phyloP scores from a whole-genome alignment of 2,113 vertebrate species.

The Cavia aperea region DNA sequence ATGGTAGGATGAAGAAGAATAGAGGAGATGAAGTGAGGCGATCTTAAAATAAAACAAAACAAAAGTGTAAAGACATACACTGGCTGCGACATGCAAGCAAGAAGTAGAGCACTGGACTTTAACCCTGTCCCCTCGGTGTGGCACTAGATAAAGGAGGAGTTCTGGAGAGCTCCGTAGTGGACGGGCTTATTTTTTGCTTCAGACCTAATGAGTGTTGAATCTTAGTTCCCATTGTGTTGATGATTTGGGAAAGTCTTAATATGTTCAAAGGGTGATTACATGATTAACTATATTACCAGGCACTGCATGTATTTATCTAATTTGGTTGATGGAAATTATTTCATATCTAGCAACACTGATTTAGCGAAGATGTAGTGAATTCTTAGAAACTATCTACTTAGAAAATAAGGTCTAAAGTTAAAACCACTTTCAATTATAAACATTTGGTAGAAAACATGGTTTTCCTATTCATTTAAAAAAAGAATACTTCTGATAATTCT shows the following conservation, averaged over 20 bases:
- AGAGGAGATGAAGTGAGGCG: not conserved
- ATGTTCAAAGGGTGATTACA: not conserved
- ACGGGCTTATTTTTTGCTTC: not conserved
- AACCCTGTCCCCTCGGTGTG: not conserved
- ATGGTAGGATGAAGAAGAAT: not conserved
- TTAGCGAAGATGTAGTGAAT: not conserved
- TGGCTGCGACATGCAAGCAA: not conserved
- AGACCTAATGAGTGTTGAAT: not conserved
- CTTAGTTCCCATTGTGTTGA: not conserved
- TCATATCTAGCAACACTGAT: not conserved
- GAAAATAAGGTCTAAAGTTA: not conserved
- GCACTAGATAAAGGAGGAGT: not conserved
- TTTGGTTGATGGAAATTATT: not conserved
- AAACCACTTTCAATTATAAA: not conserved
- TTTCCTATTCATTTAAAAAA: slow-evolving; percentile 25
- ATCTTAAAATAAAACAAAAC: slow-evolving; percentile 1
- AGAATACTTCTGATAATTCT: not conserved
- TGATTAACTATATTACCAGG: not conserved
- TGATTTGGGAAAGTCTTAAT: not conserved
- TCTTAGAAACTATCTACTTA: not conserved
- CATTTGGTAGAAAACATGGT: not conserved
- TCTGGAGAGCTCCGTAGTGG: not conserved
- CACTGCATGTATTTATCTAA: not conserved
- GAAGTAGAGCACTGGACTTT: not conserved
- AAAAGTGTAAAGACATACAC: not conserved